Evolutionary conservation across 23 tunicate species (phyloP).

Genomic region (Ascidia mentula): DNA sequence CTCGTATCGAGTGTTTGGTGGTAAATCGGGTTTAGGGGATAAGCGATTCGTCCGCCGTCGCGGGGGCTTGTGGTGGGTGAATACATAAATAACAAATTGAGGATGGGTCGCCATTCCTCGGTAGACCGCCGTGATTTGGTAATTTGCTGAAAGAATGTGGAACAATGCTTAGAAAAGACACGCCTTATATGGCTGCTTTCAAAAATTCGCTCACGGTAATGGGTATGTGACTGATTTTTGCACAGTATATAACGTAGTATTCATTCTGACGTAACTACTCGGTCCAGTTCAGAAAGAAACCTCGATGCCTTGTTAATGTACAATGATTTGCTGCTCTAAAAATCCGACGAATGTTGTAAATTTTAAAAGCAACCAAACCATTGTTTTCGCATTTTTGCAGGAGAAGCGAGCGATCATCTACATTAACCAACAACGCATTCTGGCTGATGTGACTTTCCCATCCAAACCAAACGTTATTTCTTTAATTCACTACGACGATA

Average conservation of each 20-base stretch:
- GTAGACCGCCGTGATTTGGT: neutral
- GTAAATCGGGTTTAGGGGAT: neutral
- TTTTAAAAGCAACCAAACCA: neutral
- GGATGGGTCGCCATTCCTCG: neutral
- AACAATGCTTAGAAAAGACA: no score
- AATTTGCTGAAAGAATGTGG: no score
- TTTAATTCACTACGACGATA: constrained; percentile 83
- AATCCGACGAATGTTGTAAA: neutral
- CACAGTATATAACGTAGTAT: no score
- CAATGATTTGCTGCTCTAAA: no score
- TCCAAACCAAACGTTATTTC: constrained; percentile 73
- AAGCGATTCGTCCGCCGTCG: neutral
- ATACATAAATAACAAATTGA: neutral
- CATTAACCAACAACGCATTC: constrained; percentile 87
- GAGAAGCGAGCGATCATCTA: constrained; percentile 82
- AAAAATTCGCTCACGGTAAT: no score
- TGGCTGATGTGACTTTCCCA: constrained; percentile 98
- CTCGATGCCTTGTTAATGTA: no score
- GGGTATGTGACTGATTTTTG: no score
- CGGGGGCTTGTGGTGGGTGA: neutral
- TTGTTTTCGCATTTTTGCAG: constrained; percentile 5
- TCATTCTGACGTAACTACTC: no score
- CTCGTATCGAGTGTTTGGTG: no score
- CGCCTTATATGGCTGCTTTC: no score
- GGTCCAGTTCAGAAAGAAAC: no score